These are phyloP conservation scores for Drosophila kuntzei DNA, from an alignment of 2,888 invertebrate genomes.

Conservation along the genomic window DNA sequence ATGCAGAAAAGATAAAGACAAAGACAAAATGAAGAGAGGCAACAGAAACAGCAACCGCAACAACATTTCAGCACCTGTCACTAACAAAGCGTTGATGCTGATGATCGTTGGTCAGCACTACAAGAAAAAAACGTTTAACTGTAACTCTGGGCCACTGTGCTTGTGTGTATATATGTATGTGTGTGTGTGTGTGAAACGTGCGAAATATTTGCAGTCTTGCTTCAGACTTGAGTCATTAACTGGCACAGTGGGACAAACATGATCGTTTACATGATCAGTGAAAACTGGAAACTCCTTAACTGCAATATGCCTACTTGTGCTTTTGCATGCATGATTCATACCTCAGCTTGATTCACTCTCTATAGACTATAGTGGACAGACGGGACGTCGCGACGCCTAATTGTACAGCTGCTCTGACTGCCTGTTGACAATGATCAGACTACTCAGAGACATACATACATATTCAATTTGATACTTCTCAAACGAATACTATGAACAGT, in stretches of 20 bases:
- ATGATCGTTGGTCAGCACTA: slow-evolving; percentile 43
- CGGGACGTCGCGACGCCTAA: slow-evolving; percentile 48
- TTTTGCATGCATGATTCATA: slow-evolving; percentile 50
- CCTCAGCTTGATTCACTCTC: slow-evolving; percentile 36
- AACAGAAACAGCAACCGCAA: slow-evolving; percentile 35
- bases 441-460: slow-evolving; percentile 5
- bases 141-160: slow-evolving; percentile 43
- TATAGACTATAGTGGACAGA: slow-evolving; percentile 16
- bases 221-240: slow-evolving; percentile 65
- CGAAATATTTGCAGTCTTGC: slow-evolving; percentile 67
- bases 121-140: slow-evolving; percentile 55
- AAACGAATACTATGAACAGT: slow-evolving; percentile 22
- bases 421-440: slow-evolving; percentile 17
- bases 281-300: slow-evolving; percentile 45
- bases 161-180: slow-evolving; percentile 12
- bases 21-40: slow-evolving; percentile 21
- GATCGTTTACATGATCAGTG: slow-evolving; percentile 9
- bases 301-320: slow-evolving; percentile 1
- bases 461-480: slow-evolving; percentile 21
- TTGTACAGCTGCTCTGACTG: slow-evolving; percentile 45
- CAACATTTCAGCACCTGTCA: slow-evolving; percentile 65
- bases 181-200: slow-evolving; percentile 59
- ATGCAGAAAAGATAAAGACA: slow-evolving; percentile 26
- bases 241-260: slow-evolving; percentile 58
- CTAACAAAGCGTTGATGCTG: slow-evolving; percentile 44